Base-by-base conservation (phyloP, 2,888 invertebrate species). In the Meiosimyza platycephala region DNA sequence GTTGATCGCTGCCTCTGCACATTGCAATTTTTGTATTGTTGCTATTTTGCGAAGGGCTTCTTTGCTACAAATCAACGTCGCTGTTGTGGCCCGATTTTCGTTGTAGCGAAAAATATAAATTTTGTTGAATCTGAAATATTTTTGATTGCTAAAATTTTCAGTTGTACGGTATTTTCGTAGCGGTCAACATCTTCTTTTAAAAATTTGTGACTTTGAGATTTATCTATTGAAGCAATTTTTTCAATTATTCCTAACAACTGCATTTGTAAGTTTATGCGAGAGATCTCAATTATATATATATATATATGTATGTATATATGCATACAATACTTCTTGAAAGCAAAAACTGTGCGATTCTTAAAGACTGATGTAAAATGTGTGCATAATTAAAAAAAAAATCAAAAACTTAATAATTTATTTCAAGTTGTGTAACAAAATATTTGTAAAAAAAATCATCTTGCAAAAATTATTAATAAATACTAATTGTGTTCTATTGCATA, bases 141-240 rank as follows among this genome's bases (percentile, higher is more conserved):
- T 67, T 67, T 55, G 13, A 67, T 9, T 67, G 57, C 15, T 48
- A 67, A 57, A 57, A 22, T 47, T 67, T 75, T 79, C 75, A 81
- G 81, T 81, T 79, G 73, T 71, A 77, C 79, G 80, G 77, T 78
- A 76, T 76, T 78, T 77, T 79, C 74, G 74, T 76, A 76, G 76
- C 74, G 72, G 72, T 74, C 72, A 76, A 79, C 76, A 80, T 76
- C 78, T 18, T 59, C 16, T 4, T 68, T 50, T 48, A 57, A 40
- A 40, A 40, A 40, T 40, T 40, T 7, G 40, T 40, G 40, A 40
- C 1, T 40, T 40, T 40, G 9, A 40, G 9, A 40, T 9, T 40
- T 40, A 9, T 5, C 9, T 40, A 40, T 9, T 5, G 40, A 40
- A 40, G 9, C 6, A 40, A 40, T 3, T 40, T 2, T 40, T 40